These are phyloP conservation scores for Coecobrya sp. DNA, from an alignment of 2,888 invertebrate species.

Conservation along the genomic window DNA sequence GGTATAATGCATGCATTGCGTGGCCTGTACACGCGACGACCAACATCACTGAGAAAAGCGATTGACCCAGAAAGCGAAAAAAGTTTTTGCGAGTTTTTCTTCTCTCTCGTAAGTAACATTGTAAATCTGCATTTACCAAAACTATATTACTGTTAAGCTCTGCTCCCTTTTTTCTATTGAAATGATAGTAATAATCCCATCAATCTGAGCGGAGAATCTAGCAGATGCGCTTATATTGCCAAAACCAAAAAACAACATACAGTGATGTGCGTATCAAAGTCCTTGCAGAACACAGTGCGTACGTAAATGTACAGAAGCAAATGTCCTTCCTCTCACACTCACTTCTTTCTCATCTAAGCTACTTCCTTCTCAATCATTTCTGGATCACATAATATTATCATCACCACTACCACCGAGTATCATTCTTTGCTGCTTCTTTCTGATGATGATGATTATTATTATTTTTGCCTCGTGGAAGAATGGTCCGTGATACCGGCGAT, in stretches of 20 bases:
- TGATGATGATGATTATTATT: constrained; percentile 23
- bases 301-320: neutral
- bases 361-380: constrained; percentile 39
- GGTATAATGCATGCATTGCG: constrained; percentile 31
- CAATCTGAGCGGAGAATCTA: neutral
- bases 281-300: constrained; percentile 45
- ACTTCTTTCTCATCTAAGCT: neutral
- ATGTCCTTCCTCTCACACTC: constrained; percentile 67
- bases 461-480: constrained; percentile 73
- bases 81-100: constrained; percentile 28
- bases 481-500: constrained; percentile 1
- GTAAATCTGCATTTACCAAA: constrained; percentile 36
- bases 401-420: neutral
- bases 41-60: constrained; percentile 82
- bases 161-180: constrained; percentile 55
- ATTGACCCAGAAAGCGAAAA: constrained; percentile 77
- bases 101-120: neutral
- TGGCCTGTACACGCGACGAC: constrained; percentile 76
- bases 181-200: constrained; percentile 17
- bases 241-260: neutral
- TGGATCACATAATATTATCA: constrained; percentile 19
- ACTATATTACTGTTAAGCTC: neutral
- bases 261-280: constrained; percentile 39
- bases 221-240: neutral
- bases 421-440: neutral